Evolutionary conservation across 2,113 vertebrate genomes (phyloP).

Genomic region (Anser brachyrhynchus): DNA sequence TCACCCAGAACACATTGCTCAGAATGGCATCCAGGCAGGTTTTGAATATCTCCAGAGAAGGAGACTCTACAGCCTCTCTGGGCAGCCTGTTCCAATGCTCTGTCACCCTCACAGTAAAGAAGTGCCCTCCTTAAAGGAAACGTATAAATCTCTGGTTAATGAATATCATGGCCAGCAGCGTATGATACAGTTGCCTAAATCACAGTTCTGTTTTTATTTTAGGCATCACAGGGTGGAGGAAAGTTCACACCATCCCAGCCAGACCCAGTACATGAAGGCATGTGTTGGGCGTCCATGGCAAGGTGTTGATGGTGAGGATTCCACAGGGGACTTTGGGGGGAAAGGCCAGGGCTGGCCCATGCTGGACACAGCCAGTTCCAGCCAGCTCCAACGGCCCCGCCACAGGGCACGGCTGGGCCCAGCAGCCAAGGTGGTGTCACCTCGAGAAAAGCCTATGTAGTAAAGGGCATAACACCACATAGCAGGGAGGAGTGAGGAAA

Average conservation of each 20-base stretch:
- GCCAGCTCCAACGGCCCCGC: accelerated
- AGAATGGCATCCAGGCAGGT: no score
- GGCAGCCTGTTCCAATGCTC: no score
- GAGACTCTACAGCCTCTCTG: no score
- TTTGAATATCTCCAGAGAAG: no score
- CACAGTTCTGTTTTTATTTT: neutral
- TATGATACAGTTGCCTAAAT: neutral
- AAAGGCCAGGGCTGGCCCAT: accelerated
- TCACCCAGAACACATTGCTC: no score
- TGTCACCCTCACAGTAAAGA: no score
- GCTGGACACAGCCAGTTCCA: accelerated
- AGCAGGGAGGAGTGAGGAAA: neutral
- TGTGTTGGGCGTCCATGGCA: no score
- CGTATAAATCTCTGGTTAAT: neutral
- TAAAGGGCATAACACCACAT: neutral
- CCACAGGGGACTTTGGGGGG: neutral
- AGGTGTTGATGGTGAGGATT: accelerated
- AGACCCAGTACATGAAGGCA: neutral
- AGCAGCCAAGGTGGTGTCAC: accelerated
- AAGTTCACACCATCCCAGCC: neutral
- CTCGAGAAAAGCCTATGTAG: accelerated
- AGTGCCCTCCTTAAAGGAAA: neutral
- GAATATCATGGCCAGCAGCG: neutral
- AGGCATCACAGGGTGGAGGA: neutral
- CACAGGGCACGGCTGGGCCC: accelerated